These are phyloP conservation scores for Spodoptera littoralis DNA, from an alignment of 2,888 invertebrate species.

Conservation along the genomic window DNA sequence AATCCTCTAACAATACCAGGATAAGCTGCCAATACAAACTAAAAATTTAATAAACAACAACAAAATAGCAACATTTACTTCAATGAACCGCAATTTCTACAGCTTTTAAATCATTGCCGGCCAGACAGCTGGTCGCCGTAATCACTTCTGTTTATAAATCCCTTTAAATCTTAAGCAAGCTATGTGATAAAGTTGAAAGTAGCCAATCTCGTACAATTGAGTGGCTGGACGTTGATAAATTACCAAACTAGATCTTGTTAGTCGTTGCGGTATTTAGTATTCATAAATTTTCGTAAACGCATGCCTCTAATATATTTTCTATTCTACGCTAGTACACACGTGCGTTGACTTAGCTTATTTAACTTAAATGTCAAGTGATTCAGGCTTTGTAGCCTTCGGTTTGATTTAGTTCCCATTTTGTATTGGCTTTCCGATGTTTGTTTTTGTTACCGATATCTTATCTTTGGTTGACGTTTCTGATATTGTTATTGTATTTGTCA, in stretches of 20 bases:
- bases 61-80: conserved; percentile 36
- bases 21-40: conserved; percentile 42
- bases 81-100: conserved; percentile 48
- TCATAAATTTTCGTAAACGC: conserved; percentile 61
- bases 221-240: conserved; percentile 63
- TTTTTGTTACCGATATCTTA: conserved; percentile 23
- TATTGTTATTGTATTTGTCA: not conserved
- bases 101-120: conserved; percentile 54
- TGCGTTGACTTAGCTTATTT: conserved; percentile 48
- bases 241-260: conserved; percentile 58
- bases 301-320: conserved; percentile 54
- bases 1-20: conserved; percentile 41
- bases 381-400: conserved; percentile 28
- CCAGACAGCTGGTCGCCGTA: conserved; percentile 58
- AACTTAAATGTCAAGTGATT: conserved; percentile 47
- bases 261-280: conserved; percentile 57
- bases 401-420: conserved; percentile 38
- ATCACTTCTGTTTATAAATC: conserved; percentile 59
- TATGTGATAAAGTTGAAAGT: conserved; percentile 63
- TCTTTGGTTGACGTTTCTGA: conserved; percentile 2
- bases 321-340: conserved; percentile 42
- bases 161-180: conserved; percentile 56
- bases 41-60: conserved; percentile 45
- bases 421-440: conserved; percentile 14
- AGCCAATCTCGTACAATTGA: conserved; percentile 58